phyloP scores from a whole-genome alignment of 1,140 invertebrate genomes.

The Drosophila tsacasi region DNA sequence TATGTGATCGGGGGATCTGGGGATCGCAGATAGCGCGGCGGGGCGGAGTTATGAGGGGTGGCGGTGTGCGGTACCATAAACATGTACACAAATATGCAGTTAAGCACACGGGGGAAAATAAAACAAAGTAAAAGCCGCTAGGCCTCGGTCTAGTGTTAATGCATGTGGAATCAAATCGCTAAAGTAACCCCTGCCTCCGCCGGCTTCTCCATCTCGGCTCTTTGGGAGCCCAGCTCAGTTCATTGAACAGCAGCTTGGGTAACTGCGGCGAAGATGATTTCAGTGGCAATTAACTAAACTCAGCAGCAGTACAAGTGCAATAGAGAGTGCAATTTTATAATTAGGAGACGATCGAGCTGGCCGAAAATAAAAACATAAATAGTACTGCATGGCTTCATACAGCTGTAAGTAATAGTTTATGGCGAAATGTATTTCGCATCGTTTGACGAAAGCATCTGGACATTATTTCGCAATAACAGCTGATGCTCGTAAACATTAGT shows the following conservation, averaged over 20 bases:
- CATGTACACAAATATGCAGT: conserved; percentile 75
- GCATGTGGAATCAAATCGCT: conserved; percentile 45
- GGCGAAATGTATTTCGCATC: not conserved
- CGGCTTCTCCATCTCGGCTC: conserved; percentile 4
- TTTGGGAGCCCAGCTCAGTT: conserved; percentile 13
- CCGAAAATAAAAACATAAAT: not conserved
- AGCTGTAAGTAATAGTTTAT: not conserved
- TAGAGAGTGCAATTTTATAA: conserved; percentile 9
- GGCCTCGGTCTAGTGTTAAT: conserved; percentile 63
- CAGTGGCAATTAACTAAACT: conserved; percentile 14
- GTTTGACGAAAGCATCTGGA: not conserved
- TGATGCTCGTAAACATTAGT: not conserved
- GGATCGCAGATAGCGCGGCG: conserved; percentile 7
- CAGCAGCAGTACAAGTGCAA: conserved; percentile 8
- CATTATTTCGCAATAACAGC: not conserved
- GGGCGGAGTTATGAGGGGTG: not conserved
- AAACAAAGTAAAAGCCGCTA: conserved; percentile 80
- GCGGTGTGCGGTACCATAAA: conserved; percentile 44
- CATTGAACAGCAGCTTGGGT: conserved; percentile 44
- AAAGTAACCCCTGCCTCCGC: conserved; percentile 11
- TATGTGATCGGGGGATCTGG: conserved; percentile 55
- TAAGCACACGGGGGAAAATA: conserved; percentile 39
- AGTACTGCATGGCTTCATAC: conserved; percentile 1
- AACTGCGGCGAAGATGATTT: conserved; percentile 38
- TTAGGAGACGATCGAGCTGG: conserved; percentile 10